These are phyloP conservation scores for Caenorhabditis sp. DNA, from an alignment of 2,888 invertebrate genomes.

Conservation along the genomic window DNA sequence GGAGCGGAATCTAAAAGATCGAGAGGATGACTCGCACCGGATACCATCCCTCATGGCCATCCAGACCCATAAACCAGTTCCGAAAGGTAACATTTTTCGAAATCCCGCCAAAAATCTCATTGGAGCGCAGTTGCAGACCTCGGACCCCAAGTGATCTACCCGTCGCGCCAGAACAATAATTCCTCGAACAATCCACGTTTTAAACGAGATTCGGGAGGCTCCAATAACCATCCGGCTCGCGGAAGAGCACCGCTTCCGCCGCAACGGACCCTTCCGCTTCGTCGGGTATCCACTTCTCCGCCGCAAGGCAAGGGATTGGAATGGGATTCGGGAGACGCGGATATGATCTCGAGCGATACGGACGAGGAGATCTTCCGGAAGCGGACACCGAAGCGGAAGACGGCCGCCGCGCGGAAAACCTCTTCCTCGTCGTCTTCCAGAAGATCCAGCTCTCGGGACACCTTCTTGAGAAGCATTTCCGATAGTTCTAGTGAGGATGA, in stretches of 20 bases:
- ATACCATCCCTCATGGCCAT: conserved; percentile 64
- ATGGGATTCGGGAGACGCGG: conserved; percentile 16
- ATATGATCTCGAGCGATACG: conserved; percentile 64
- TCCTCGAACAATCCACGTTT: background rate
- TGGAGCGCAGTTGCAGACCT: conserved; percentile 56
- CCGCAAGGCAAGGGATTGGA: conserved; percentile 36
- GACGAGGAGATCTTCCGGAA: conserved; percentile 56
- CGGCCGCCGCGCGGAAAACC: background rate
- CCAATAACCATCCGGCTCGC: background rate
- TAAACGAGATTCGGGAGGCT: conserved; percentile 23
- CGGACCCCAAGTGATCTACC: conserved; percentile 67
- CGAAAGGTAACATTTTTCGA: conserved; percentile 46
- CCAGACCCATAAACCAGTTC: conserved; percentile 48
- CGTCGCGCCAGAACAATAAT: conserved; percentile 27
- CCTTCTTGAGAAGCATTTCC: conserved; percentile 10
- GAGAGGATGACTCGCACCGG: conserved; percentile 14
- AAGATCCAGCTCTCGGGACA: background rate
- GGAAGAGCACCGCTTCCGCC: conserved; percentile 17
- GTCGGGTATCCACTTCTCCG: conserved; percentile 20
- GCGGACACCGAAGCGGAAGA: conserved; percentile 5
- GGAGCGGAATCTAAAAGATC: background rate
- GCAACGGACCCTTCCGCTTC: conserved; percentile 7
- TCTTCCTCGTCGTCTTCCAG: conserved; percentile 2
- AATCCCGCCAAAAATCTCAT: no score
- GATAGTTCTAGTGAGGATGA: conserved; percentile 11